Evolutionary conservation across 2,888 invertebrate species (phyloP).

Genomic region (Drosophila atripex): DNA sequence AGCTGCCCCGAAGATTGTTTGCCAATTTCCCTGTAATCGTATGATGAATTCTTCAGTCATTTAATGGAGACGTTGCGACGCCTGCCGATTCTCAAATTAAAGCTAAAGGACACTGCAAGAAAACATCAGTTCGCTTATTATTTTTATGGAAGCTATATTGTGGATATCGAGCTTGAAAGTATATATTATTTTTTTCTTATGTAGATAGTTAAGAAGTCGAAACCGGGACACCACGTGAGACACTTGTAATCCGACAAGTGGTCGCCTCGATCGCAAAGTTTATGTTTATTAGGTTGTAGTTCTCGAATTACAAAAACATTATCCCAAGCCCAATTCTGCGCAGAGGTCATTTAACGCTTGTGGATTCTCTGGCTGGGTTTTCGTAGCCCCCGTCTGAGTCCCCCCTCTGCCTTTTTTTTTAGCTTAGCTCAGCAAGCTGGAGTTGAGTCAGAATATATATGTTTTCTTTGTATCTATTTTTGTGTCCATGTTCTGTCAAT

Average conservation of each 20-base stretch:
- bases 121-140: not conserved
- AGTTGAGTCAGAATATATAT: slow-evolving; percentile 40
- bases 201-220: not conserved
- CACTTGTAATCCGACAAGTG: slow-evolving; percentile 55
- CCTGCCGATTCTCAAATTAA: slow-evolving; percentile 21
- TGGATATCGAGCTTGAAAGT: not conserved
- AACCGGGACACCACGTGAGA: slow-evolving; percentile 14
- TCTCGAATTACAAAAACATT: slow-evolving; percentile 42
- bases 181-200: not conserved
- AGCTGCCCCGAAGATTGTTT: slow-evolving; percentile 27
- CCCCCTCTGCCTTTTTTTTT: slow-evolving; percentile 2
- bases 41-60: slow-evolving; percentile 25
- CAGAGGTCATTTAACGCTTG: slow-evolving; percentile 72
- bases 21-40: slow-evolving; percentile 31
- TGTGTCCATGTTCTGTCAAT: slow-evolving; percentile 42
- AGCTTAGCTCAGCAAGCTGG: slow-evolving; percentile 37
- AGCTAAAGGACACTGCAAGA: not conserved
- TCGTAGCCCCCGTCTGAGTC: slow-evolving; percentile 7
- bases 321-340: slow-evolving; percentile 23
- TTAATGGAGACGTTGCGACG: slow-evolving; percentile 25
- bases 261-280: slow-evolving; percentile 29
- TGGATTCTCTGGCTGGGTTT: slow-evolving; percentile 8
- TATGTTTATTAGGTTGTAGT: slow-evolving; percentile 28
- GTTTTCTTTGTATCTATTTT: slow-evolving; percentile 16
- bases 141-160: too few species aligned